A percentile compares a stretch with the other conserved stretches of the same genome.
phyloP scores from a whole-genome alignment of 2,888 invertebrate species.

The Zaprionus obscuricornis region DNA sequence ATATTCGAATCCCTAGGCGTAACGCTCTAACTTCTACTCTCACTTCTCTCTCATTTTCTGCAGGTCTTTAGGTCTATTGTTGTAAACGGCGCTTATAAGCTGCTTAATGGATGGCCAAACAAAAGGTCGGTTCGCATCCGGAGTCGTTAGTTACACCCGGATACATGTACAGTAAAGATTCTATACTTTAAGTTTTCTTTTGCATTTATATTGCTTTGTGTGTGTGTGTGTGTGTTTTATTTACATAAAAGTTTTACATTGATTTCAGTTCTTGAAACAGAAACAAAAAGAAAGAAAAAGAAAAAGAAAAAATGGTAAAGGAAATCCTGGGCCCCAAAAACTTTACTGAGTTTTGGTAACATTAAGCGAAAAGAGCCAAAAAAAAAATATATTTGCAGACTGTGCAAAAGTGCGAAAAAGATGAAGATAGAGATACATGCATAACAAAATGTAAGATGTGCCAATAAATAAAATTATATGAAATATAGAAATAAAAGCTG shows the following conservation, averaged over 20 bases:
- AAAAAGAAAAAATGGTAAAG: no score
- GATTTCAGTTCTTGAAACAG: conserved; percentile 42
- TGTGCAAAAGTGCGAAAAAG: neutral
- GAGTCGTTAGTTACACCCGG: conserved; percentile 13
- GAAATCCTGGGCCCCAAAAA: conserved; percentile 5
- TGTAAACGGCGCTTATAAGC: conserved; percentile 55
- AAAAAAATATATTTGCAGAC: neutral
- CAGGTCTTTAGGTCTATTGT: conserved; percentile 6
- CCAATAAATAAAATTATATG: no score
- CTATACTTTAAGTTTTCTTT: conserved; percentile 4
- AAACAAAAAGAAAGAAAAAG: conserved; percentile 18
- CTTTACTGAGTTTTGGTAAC: neutral
- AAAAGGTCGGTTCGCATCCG: conserved; percentile 61
- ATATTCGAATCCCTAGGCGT: no score
- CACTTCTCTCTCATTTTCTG: neutral
- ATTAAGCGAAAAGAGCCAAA: conserved; percentile 21
- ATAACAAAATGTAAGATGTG: no score
- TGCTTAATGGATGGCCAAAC: conserved; percentile 69
- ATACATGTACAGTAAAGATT: conserved; percentile 22
- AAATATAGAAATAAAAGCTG: neutral
- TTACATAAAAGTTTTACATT: conserved; percentile 55
- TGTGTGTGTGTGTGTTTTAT: conserved; percentile 27
- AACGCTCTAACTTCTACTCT: neutral
- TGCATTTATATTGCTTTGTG: neutral
- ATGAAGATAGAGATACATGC: neutral